phyloP scores from a whole-genome alignment of 2,888 invertebrate species.

The Aricia artaxerxes region DNA sequence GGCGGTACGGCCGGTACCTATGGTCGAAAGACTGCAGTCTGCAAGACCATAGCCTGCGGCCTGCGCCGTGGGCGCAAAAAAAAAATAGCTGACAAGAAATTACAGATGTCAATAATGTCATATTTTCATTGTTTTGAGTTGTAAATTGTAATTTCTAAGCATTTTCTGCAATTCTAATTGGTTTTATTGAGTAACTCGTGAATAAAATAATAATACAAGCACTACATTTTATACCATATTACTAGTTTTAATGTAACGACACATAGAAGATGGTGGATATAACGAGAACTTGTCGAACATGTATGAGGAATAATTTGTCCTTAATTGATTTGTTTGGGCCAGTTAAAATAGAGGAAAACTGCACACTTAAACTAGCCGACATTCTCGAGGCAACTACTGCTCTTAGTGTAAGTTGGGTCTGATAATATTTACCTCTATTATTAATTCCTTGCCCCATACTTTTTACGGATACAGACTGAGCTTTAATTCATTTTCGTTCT shows the following conservation, averaged over 20 bases:
- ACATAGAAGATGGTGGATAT: slow-evolving; percentile 54
- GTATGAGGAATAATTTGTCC: slow-evolving; percentile 61
- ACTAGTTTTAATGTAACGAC: slow-evolving; percentile 6
- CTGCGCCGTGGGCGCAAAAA: no score
- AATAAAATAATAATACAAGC: background rate
- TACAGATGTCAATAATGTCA: background rate
- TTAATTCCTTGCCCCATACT: background rate
- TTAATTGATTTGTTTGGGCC: slow-evolving; percentile 59
- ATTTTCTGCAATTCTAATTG: background rate
- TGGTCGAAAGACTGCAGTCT: no score
- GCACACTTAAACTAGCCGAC: slow-evolving; percentile 54
- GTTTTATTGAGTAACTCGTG: background rate
- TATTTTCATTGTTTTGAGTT: background rate
- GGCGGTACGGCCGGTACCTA: no score
- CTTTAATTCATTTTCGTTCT: background rate
- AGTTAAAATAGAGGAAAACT: slow-evolving; percentile 55
- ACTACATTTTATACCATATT: background rate
- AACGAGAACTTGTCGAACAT: slow-evolving; percentile 63
- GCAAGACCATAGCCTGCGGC: no score
- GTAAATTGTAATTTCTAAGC: background rate
- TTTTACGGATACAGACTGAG: background rate
- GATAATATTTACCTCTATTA: background rate
- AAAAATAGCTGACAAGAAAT: no score
- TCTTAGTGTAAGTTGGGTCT: slow-evolving; percentile 51
- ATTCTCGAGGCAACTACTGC: slow-evolving; percentile 59